Evolutionary conservation across 2,113 vertebrate species (phyloP), one percentile per base, ranked within the genome.

Genomic region (Nettapus auritus): DNA sequence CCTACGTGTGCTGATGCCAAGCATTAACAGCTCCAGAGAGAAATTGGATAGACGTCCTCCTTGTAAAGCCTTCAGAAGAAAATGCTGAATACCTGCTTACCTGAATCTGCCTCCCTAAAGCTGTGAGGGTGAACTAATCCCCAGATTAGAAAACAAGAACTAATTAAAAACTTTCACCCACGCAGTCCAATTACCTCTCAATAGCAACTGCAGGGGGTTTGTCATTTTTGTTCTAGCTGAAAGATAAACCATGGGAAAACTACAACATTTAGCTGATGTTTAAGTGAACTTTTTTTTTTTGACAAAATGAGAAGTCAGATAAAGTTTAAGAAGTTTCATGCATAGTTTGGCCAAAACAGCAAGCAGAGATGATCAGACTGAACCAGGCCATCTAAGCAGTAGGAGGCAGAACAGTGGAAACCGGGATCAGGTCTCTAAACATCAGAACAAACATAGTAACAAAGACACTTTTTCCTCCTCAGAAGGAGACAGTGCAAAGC

Each of bases 131-230:
- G 25, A 91, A 44, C 70, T 68, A 89, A 93, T 59, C 73, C 84
- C 33, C 60, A n/a, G 22, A 67, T 59, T 26, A 71, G 86, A 88
- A 79, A 93, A 90, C 38, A 92, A 44, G 44, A 94, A 33, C 73
- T 81, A 68, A 88, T 85, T 91, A 87, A 93, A 93, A 90, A 40
- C 33, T 74, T 60, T 11, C 62, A 75, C 55, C 50, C 21, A 5
- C 22, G 10, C 36, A 50, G 34, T 20, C 46, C 66, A 75, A 42
- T 71, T 87, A 48, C 4, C 13, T 69, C 66, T 59, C 64, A 42
- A 38, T 6, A 81, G 40, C 64, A 63, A 5, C 60, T 7, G 9
- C 1, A 25, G 42, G 53, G 40, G 11, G 2, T 5, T 40, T 77
- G 26, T 6, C 73, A 42, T 0, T 90, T 88, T 69, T 44, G 13